phyloP scores from a whole-genome alignment of 2,797 vertebrate species.

The Psittacula derbiana region DNA sequence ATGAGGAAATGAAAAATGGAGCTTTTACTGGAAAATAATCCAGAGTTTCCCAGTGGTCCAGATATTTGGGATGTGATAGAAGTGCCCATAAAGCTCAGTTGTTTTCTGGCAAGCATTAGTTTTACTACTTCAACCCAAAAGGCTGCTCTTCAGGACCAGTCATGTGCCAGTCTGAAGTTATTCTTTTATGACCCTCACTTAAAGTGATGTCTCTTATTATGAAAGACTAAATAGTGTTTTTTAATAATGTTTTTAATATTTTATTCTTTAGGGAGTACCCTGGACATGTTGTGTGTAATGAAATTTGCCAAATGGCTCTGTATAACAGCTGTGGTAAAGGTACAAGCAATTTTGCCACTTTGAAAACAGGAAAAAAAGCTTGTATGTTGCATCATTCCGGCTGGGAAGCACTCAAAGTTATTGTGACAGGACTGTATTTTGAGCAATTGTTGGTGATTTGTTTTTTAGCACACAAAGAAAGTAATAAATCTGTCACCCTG shows the following conservation, averaged over 20 bases:
- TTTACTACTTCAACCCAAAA: neutral
- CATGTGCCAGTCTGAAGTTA: neutral
- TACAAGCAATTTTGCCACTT: neutral
- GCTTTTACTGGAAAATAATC: neutral
- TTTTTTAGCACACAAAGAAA: slow-evolving; percentile 82
- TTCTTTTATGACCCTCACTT: neutral
- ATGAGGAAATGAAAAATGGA: neutral
- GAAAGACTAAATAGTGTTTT: neutral
- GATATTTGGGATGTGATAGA: neutral
- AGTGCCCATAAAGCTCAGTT: neutral
- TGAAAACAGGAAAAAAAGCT: slow-evolving; percentile 48
- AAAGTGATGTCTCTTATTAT: neutral
- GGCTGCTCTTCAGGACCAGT: neutral
- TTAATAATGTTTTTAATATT: neutral
- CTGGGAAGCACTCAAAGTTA: slow-evolving; percentile 42
- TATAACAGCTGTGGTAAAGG: neutral
- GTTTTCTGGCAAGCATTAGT: neutral
- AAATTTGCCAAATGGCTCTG: neutral
- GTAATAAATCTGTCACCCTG: slow-evolving; percentile 92
- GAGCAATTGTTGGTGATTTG: slow-evolving; percentile 82
- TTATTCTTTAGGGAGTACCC: neutral
- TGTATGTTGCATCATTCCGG: slow-evolving; percentile 25
- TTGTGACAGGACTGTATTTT: slow-evolving; percentile 77
- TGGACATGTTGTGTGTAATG: neutral
- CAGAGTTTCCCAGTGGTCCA: neutral